Conservation (phyloP, 2,113 vertebrate genomes). For the Gadus chalcogrammus region DNA sequence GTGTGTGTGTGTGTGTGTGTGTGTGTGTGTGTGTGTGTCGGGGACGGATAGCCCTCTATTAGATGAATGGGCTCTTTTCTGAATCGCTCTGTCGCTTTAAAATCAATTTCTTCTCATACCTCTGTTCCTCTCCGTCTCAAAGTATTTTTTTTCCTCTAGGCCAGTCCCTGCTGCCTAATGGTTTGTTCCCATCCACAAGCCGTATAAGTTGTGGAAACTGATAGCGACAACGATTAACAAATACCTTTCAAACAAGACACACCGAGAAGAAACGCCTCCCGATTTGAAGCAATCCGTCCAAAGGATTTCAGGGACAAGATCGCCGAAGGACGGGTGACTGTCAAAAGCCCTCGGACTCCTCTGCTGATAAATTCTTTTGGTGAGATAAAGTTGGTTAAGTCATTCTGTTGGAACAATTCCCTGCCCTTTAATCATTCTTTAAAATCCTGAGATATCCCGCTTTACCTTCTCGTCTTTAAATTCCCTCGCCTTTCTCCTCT, state of each 20-base stretch:
- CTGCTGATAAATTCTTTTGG: conserved; percentile 9
- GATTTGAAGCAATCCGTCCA: no score
- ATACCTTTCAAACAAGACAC: not conserved
- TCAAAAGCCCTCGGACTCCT: conserved; percentile 26
- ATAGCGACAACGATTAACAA: no score
- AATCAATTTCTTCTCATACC: conserved; percentile 6
- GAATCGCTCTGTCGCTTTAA: conserved; percentile 13
- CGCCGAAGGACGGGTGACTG: conserved; percentile 11
- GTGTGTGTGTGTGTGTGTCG: no score
- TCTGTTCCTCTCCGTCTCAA: conserved; percentile 39
- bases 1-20: no score
- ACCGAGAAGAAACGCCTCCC: conserved; percentile 6
- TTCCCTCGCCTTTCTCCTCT: conserved; percentile 45
- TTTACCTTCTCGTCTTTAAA: conserved; percentile 51
- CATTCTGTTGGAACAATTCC: conserved; percentile 49
- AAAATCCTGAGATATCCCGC: conserved; percentile 60
- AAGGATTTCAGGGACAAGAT: no score
- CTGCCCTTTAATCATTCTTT: conserved; percentile 50
- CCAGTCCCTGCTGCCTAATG: conserved; percentile 8
- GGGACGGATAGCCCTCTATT: conserved; percentile 34
- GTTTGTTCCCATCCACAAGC: no score
- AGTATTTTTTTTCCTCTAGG: conserved; percentile 23
- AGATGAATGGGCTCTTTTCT: conserved; percentile 41
- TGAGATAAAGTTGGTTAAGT: conserved; percentile 57
- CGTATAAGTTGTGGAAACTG: no score